Percentiles rank a stretch among this genome's conserved stretches.
phyloP scores from a whole-genome alignment of 1,140 invertebrate genomes.

The Dreissena rostriformis region DNA sequence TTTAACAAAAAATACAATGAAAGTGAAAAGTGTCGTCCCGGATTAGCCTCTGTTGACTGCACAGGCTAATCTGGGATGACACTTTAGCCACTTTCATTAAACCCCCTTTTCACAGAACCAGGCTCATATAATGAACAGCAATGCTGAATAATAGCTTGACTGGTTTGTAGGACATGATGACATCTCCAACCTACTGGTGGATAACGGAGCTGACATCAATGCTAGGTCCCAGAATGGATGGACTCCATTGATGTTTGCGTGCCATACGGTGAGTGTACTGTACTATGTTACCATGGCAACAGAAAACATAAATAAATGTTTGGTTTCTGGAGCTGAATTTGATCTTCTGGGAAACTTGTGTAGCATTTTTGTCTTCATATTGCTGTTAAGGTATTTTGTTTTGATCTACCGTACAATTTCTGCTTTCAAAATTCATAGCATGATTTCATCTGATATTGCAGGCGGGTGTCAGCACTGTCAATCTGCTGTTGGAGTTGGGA shows the following conservation, averaged over 20 bases:
- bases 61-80: too few species aligned
- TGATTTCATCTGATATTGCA: constrained; percentile 1
- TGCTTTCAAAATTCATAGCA: background rate
- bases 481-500: constrained; percentile 40
- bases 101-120: too few species aligned
- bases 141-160: too few species aligned
- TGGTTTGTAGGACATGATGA: constrained; percentile 42
- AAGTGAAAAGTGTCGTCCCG: too few species aligned
- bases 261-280: constrained; percentile 23
- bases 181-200: constrained; percentile 25
- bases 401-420: background rate
- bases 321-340: background rate
- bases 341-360: background rate
- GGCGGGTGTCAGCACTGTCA: constrained; percentile 39
- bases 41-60: too few species aligned
- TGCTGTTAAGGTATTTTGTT: background rate
- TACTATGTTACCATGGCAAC: background rate
- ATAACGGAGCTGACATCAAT: constrained; percentile 44
- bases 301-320: background rate
- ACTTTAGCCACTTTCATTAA: too few species aligned
- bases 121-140: too few species aligned
- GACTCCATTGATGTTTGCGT: constrained; percentile 48
- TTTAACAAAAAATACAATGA: too few species aligned
- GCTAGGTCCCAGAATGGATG: constrained; percentile 27
- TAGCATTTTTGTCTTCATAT: background rate